Evolutionary conservation across 2,797 vertebrate genomes (phyloP).

Genomic region (Clarias pachynema): DNA sequence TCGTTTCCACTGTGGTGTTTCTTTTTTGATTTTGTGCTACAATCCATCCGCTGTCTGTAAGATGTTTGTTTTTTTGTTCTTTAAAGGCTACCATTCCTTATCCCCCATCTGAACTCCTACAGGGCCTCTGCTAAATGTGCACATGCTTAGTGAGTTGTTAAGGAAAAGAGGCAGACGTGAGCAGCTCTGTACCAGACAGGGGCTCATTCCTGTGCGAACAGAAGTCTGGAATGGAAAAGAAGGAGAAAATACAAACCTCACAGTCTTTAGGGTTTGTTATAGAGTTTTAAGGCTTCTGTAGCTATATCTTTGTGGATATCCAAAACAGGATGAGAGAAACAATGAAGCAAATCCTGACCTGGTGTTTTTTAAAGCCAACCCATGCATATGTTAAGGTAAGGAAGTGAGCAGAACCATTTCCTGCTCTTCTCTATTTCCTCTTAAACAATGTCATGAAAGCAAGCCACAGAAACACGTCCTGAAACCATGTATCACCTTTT

Average conservation of each 20-base stretch:
- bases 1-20: background rate
- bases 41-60: background rate
- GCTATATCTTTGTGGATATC: background rate
- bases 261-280: background rate
- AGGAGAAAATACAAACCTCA: background rate
- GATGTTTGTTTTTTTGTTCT: no score
- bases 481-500: background rate
- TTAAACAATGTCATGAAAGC: background rate
- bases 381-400: background rate
- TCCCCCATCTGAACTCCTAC: background rate
- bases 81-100: background rate
- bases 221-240: background rate
- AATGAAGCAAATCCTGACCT: constrained; percentile 2
- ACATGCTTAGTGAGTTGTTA: background rate
- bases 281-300: no score
- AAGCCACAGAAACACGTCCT: background rate
- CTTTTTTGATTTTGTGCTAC: background rate
- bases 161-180: background rate
- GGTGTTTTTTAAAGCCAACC: background rate
- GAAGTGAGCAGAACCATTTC: background rate
- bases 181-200: background rate
- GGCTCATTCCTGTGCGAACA: background rate
- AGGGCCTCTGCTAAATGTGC: background rate
- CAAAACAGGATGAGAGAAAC: constrained; percentile 27
- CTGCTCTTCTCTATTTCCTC: background rate